Conservation (phyloP, 1,140 invertebrate genomes). For the Propsilocerus akamusi region DNA sequence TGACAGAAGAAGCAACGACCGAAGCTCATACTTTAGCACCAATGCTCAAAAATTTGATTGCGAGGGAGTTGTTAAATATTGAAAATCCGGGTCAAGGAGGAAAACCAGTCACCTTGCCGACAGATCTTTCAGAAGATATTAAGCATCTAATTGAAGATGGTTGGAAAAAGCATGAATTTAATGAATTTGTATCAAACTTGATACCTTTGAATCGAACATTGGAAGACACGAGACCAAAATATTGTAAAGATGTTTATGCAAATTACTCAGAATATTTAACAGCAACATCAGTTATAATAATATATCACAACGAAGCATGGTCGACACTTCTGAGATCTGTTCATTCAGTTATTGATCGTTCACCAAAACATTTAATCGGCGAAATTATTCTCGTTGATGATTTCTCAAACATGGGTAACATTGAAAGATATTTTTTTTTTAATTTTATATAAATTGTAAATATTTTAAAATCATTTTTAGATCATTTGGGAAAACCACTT, state of each 20-base stretch:
- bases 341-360: slow-evolving; percentile 59
- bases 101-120: slow-evolving; percentile 63
- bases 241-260: not conserved
- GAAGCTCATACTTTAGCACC: not conserved
- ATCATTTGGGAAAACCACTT: slow-evolving; percentile 32
- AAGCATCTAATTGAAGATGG: slow-evolving; percentile 81
- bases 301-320: slow-evolving; percentile 73
- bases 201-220: slow-evolving; percentile 75
- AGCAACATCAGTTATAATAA: slow-evolving; percentile 53
- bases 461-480: slow-evolving; percentile 16
- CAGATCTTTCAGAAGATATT: slow-evolving; percentile 62
- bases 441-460: not conserved
- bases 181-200: slow-evolving; percentile 94
- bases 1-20: not conserved
- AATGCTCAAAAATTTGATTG: not conserved
- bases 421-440: slow-evolving; percentile 25
- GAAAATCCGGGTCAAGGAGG: slow-evolving; percentile 79
- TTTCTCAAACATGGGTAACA: slow-evolving; percentile 46
- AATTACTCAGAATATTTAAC: not conserved
- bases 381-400: slow-evolving; percentile 93
- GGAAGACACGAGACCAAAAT: not conserved
- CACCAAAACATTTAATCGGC: slow-evolving; percentile 51
- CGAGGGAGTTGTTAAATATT: not conserved
- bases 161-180: slow-evolving; percentile 96
- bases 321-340: slow-evolving; percentile 52